Base-by-base conservation (phyloP, 2,113 vertebrate genomes). In the Propithecus coquereli region DNA sequence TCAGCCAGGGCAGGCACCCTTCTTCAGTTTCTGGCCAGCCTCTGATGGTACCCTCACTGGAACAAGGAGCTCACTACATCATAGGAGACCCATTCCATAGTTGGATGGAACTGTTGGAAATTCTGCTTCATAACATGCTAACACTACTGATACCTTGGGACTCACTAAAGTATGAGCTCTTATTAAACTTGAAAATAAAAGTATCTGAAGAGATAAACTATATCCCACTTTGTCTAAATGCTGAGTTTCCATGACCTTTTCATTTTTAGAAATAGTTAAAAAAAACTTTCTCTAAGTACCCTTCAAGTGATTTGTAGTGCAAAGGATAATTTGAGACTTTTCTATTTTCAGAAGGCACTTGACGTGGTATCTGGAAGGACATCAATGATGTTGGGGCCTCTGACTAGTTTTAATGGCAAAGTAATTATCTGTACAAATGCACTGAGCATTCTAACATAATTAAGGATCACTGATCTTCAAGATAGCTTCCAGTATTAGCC, bases 361-460 rank as follows among this genome's bases (percentile, higher is more conserved):
- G 2, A 18, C 30, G 43, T 54, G 2, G 13, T 50, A 54, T 61
- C 71, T 63, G 37, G 68, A 85, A 80, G 5, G 27, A 57, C 32
- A 34, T 73, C 14, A 71, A 34, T 8, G 23, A 85, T 18, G 30
- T 2, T 25, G n/a, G 68, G 8, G 52, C 13, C 70, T 50, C 30
- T 85, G 45, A 40, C 70, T 66, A 52, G 8, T 71, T 95, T 93
- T 90, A 61, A 96, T 57, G 14, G 83, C 52, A 74, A 89, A 87
- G 40, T 83, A 84, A 85, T 90, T 68, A 84, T 63, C 63, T 86
- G 32, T 43, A 73, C 52, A 94, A 70, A 92, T 43, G 25, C 17
- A 50, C 43, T 32, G 37, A 83, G 57, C 20, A 50, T 91, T 92
- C 47, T 91, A 77, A 74, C 45, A 52, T 22, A 79, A 57, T 82